Conservation (phyloP, 2,797 vertebrate species). For the Xiphorhynchus erythropygius region DNA sequence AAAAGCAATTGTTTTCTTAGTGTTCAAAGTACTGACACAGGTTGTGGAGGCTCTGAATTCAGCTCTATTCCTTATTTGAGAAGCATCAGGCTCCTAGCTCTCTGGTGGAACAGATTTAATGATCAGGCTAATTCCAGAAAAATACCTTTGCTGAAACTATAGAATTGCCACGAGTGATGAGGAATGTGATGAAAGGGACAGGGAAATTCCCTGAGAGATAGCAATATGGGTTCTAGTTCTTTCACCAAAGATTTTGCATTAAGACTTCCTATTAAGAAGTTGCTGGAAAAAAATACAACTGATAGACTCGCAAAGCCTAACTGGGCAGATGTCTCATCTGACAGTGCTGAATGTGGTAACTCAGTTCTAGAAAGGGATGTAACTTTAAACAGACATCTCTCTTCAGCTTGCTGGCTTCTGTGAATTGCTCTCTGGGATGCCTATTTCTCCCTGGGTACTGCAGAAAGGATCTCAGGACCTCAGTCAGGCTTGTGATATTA, state of each 20-base stretch:
- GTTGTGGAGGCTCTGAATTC: background rate
- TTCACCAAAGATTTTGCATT: background rate
- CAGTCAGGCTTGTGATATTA: background rate
- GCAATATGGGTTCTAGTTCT: background rate
- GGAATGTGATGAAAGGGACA: background rate
- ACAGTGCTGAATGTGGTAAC: background rate
- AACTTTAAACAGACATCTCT: background rate
- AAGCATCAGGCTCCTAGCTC: background rate
- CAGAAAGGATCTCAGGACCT: background rate
- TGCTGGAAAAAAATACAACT: background rate
- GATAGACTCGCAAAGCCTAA: background rate
- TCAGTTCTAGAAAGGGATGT: background rate
- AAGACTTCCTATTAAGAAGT: background rate
- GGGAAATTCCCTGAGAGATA: background rate
- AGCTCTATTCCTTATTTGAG: background rate
- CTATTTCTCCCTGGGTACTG: background rate
- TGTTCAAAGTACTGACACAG: background rate
- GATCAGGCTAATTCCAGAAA: background rate
- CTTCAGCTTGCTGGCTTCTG: background rate
- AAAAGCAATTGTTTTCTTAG: background rate
- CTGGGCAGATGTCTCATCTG: background rate
- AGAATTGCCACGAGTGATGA: background rate
- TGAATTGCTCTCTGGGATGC: background rate
- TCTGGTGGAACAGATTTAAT: background rate
- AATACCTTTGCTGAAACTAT: background rate